Conservation (phyloP, 2,797 vertebrate species). For the Monodelphis domestica region DNA sequence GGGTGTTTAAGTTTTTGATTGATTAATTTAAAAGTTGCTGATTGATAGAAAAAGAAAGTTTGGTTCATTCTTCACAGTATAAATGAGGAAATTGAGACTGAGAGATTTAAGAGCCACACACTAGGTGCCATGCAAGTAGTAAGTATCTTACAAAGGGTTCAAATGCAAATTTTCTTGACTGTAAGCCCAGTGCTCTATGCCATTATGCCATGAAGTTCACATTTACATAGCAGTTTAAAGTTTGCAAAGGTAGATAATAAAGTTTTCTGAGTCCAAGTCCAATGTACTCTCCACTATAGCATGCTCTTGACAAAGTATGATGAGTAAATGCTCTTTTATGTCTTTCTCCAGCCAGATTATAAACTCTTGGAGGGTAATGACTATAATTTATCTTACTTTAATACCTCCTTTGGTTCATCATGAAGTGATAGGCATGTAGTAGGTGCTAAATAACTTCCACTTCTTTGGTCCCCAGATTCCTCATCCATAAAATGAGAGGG, state of each 20-base stretch:
- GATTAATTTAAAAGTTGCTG: too few species aligned
- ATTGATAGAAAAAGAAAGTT: too few species aligned
- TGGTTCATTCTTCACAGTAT: too few species aligned
- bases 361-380: neutral
- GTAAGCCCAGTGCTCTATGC: neutral
- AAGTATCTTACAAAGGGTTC: neutral
- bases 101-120: neutral
- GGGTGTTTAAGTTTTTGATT: too few species aligned
- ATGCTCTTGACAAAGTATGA: neutral
- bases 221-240: neutral
- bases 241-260: neutral
- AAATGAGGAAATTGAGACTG: neutral
- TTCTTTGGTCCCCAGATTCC: neutral
- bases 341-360: neutral
- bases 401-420: neutral
- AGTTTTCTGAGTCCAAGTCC: neutral
- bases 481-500: neutral
- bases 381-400: neutral
- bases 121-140: neutral
- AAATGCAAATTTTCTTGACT: neutral
- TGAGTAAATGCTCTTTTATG: neutral
- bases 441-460: neutral
- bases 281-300: neutral
- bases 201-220: neutral
- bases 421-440: neutral